Percentiles rank a stretch among this genome's conserved stretches.
phyloP scores from a whole-genome alignment of 2,113 vertebrate species.

The Heterochromis multidens region DNA sequence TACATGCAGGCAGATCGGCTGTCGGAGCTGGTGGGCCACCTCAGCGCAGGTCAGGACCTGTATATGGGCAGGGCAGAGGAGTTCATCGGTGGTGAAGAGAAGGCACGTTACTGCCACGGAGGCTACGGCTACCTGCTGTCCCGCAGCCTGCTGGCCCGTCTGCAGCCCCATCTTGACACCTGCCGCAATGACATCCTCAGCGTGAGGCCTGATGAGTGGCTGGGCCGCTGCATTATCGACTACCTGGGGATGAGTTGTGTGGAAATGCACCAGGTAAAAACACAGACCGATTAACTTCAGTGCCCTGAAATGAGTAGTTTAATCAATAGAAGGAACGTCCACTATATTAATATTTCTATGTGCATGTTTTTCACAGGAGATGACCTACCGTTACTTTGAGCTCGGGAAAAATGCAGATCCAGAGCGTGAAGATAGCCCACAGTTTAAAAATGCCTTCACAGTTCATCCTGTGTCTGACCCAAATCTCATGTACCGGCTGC shows the following conservation, averaged over 20 bases:
- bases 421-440: constrained; percentile 83
- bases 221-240: constrained; percentile 96
- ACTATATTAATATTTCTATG: neutral
- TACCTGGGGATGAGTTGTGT: constrained; percentile 88
- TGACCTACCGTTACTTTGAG: constrained; percentile 88
- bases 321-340: neutral
- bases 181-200: constrained; percentile 97
- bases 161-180: constrained; percentile 86
- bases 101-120: constrained; percentile 90
- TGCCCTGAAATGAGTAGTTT: neutral
- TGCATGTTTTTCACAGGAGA: constrained; percentile 73
- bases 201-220: constrained; percentile 93
- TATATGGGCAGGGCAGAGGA: constrained; percentile 92
- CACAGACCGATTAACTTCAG: neutral
- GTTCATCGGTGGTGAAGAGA: constrained; percentile 91
- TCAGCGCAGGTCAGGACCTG: constrained; percentile 88
- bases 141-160: constrained; percentile 85
- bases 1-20: constrained; percentile 89
- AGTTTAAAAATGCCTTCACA: constrained; percentile 83
- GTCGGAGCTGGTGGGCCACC: constrained; percentile 83
- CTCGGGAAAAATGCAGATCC: constrained; percentile 89
- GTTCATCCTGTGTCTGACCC: constrained; percentile 90
- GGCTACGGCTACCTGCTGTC: constrained; percentile 95
- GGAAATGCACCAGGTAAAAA: constrained; percentile 86
- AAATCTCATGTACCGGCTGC: constrained; percentile 91